Evolutionary conservation across 2,797 vertebrate genomes (phyloP).

Genomic region (Microhierax caerulescens): DNA sequence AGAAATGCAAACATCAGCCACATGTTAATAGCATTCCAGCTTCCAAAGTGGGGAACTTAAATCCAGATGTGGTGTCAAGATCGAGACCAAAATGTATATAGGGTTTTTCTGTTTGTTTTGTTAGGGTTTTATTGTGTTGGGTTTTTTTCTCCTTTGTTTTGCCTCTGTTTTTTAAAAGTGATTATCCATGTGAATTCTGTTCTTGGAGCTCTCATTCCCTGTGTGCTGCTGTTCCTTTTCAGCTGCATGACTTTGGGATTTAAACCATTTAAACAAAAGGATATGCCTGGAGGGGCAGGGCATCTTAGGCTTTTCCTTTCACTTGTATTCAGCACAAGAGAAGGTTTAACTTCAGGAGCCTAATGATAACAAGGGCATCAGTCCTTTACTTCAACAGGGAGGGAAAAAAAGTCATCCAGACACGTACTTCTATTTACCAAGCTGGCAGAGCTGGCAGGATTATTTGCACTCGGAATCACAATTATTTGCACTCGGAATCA

Average conservation of each 20-base stretch:
- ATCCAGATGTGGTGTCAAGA: background rate
- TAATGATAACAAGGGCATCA: background rate
- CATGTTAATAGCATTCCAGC: background rate
- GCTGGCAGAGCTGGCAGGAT: background rate
- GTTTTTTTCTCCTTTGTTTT: no score
- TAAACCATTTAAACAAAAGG: background rate
- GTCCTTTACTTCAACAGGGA: background rate
- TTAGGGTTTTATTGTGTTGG: no score
- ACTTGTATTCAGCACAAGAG: background rate
- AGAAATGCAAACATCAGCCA: fast-evolving
- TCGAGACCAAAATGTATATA: no score
- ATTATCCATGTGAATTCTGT: background rate
- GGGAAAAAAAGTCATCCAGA: background rate
- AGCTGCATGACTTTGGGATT: background rate
- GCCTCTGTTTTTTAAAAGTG: no score
- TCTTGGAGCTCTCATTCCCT: background rate
- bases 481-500: no score
- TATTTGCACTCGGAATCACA: background rate
- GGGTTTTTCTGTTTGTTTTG: no score
- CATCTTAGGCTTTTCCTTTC: no score
- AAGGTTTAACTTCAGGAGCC: background rate
- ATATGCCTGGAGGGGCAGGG: background rate
- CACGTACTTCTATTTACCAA: fast-evolving
- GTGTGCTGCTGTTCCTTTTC: background rate
- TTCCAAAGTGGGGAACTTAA: background rate